Conservation (phyloP, 2,113 vertebrate genomes). For the Sceloporus tristichus region DNA sequence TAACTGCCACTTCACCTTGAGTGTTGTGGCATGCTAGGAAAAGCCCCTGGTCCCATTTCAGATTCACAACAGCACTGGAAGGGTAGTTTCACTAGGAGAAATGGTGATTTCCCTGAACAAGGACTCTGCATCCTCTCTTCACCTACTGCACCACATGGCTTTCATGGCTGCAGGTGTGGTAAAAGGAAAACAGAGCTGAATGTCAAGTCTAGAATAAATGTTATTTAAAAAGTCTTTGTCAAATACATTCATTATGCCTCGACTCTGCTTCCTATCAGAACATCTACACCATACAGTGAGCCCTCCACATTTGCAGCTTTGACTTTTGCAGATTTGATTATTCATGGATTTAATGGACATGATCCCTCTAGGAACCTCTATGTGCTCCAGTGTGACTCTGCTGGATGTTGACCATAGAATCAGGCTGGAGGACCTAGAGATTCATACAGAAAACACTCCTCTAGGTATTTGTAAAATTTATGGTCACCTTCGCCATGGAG, state of each 20-base stretch:
- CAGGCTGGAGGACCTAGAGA: too few species aligned
- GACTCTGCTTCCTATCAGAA: not conserved
- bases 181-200: not conserved
- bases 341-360: too few species aligned
- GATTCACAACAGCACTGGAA: too few species aligned
- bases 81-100: not conserved
- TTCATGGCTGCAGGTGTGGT: not conserved
- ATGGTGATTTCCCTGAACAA: too few species aligned
- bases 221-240: not conserved
- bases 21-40: not conserved
- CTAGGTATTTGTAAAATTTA: too few species aligned
- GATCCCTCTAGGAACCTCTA: too few species aligned
- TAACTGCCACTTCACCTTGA: not conserved
- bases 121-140: not conserved
- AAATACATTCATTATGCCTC: not conserved
- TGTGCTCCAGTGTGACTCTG: too few species aligned
- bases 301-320: too few species aligned
- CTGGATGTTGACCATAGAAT: too few species aligned
- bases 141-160: not conserved
- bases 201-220: not conserved
- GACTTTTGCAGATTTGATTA: too few species aligned
- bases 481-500: too few species aligned
- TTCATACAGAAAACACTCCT: too few species aligned
- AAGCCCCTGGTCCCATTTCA: not conserved
- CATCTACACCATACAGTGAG: not conserved